Evolutionary conservation across 2,113 vertebrate species (phyloP).

Genomic region (Hydropotes inermis): DNA sequence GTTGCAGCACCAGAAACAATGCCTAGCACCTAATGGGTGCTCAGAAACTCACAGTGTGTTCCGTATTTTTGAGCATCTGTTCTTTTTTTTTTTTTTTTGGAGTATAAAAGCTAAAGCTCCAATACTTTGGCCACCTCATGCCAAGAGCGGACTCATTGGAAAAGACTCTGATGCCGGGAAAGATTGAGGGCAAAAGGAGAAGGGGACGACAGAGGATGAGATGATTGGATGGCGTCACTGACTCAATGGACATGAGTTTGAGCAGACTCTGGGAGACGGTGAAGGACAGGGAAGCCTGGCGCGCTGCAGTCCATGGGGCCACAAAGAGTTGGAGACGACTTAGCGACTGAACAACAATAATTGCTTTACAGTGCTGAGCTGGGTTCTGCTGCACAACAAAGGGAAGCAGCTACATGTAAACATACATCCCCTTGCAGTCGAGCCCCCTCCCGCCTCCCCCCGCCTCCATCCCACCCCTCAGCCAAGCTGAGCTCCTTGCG

Average conservation of each 20-base stretch:
- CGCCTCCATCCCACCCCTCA: too few relatives aligned
- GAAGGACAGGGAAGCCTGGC: neutral
- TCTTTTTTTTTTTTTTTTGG: neutral
- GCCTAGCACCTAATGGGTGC: too few relatives aligned
- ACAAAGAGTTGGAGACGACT: neutral
- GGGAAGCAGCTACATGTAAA: neutral
- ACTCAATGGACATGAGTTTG: neutral
- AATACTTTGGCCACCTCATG: neutral
- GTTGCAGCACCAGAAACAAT: neutral
- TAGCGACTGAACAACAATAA: neutral
- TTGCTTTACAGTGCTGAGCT: neutral
- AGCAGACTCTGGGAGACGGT: neutral
- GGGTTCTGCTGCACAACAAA: neutral
- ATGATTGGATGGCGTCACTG: neutral
- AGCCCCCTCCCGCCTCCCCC: neutral
- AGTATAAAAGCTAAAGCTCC: neutral
- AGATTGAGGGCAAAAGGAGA: neutral
- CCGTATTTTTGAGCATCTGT: neutral
- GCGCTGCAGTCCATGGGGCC: neutral
- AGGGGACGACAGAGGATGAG: neutral
- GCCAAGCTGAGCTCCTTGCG: neutral
- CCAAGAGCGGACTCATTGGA: neutral
- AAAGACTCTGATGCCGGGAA: neutral
- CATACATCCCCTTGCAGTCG: neutral
- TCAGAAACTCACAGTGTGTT: rapidly evolving